Evolutionary conservation across 2,797 vertebrate species (phyloP), one percentile per base, ranked within the genome.

Genomic region (Cercopithecus hamlyni): DNA sequence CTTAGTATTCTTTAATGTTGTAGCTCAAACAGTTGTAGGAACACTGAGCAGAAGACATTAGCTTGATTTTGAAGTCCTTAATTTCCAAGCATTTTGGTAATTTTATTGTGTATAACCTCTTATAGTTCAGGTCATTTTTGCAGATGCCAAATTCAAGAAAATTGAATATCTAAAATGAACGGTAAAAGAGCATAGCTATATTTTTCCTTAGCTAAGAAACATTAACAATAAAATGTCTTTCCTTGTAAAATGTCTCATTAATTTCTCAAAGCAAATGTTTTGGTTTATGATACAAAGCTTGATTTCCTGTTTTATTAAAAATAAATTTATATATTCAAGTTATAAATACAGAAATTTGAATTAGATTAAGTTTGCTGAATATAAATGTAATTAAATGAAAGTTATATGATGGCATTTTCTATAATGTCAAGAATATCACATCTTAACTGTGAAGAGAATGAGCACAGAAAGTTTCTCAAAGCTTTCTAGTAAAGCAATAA

Each of bases 161-260:
- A 99, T 99, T 99, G 98, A 99, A 99, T 99, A 99, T 99, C 98
- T 99, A 98, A 99, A 99, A 98, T 98, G 99, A 99, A 99, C 98
- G 99, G 97, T 99, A 99, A 98, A 99, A 98, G 98, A 99, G 98
- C 98, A 99, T 97, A 98, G 86, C 98, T 99, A 98, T 99, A 98
- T 99, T 98, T 99, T 98, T 98, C 98, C 15, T 67, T 98, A 98
- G 98, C 98, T 99, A 99, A 98, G 99, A 99, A 99, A 99, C 99
- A 99, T 99, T 99, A 99, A 99, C 98, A 99, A 98, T 98, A 98
- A 99, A 98, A 98, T 99, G 99, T 99, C 99, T 98, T 99, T 98
- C 98, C 98, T 98, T 98, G 99, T 99, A 99, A 99, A 99, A 98
- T 97, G 45, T 98, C 94, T 98, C 98, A 99, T 99, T 99, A 99